These are phyloP conservation scores for Prunella himalayana DNA, from an alignment of 2,113 vertebrate genomes.

Conservation along the genomic window DNA sequence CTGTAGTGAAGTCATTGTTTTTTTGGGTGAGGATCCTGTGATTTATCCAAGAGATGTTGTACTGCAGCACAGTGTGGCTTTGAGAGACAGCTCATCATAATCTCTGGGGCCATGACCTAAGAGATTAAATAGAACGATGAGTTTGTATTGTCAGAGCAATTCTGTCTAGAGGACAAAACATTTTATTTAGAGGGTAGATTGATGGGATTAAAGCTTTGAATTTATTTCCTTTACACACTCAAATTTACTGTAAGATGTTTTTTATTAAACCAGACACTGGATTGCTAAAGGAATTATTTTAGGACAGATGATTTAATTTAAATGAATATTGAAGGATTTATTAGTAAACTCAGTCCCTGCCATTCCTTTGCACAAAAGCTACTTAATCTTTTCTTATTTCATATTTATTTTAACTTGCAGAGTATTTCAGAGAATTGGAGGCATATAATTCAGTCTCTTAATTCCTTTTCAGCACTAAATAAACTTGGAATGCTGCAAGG, in stretches of 20 bases:
- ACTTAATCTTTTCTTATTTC: background rate
- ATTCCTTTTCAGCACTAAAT: background rate
- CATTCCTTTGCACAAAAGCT: conserved; percentile 24
- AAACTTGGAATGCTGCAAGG: background rate
- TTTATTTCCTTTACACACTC: conserved; percentile 55
- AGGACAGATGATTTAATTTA: conserved; percentile 49
- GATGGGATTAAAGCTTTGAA: conserved; percentile 52
- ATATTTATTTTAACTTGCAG: background rate
- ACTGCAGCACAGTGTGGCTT: conserved; percentile 21
- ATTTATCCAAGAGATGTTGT: conserved; percentile 60
- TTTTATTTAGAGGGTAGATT: conserved; percentile 36
- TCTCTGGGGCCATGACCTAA: conserved; percentile 55
- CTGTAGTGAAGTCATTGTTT: background rate
- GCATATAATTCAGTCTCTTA: background rate
- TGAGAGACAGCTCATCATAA: conserved; percentile 60
- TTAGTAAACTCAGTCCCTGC: background rate
- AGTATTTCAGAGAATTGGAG: background rate
- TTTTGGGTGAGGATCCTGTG: conserved; percentile 49
- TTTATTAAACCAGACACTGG: conserved; percentile 52
- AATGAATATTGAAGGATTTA: conserved; percentile 12
- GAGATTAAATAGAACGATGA: conserved; percentile 68
- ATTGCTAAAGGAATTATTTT: conserved; percentile 47
- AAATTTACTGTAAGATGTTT: conserved; percentile 30
- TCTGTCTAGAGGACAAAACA: conserved; percentile 46
- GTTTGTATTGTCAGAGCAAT: conserved; percentile 64